phyloP scores from a whole-genome alignment of 2,797 vertebrate genomes.

The Iguana delicatissima region DNA sequence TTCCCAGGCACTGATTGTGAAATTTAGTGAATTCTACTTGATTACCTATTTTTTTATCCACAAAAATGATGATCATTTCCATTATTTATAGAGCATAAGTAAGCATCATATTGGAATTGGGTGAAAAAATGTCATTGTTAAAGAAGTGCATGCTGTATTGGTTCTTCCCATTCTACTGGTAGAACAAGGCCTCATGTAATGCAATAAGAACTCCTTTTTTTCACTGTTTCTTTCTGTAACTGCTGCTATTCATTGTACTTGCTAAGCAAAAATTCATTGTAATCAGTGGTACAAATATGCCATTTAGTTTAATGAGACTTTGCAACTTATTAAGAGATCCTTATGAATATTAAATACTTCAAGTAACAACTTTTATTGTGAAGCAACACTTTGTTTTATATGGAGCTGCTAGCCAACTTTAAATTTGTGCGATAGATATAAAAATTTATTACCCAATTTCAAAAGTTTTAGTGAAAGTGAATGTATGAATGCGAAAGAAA shows the following conservation, averaged over 20 bases:
- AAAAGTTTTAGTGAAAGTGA: not conserved
- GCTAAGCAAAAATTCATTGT: conserved; percentile 23
- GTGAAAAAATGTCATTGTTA: accelerated
- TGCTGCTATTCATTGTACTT: conserved; percentile 29
- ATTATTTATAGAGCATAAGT: not conserved
- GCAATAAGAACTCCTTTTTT: not conserved
- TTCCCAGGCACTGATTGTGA: not conserved
- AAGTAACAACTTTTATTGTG: conserved; percentile 48
- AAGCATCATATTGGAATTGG: not conserved
- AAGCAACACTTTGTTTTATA: conserved; percentile 39
- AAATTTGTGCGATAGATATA: conserved; percentile 10
- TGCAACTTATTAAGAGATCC: conserved; percentile 51
- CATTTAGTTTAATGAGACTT: conserved; percentile 39
- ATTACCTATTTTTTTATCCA: not conserved
- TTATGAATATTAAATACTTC: conserved; percentile 58
- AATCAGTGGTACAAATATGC: conserved; percentile 51
- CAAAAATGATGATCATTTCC: not conserved
- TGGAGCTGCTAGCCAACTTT: not conserved
- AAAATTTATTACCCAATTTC: not conserved
- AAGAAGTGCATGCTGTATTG: not conserved
- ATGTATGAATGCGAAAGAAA: not conserved
- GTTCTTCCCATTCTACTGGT: not conserved
- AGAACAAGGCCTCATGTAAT: not conserved
- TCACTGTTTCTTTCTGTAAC: not conserved
- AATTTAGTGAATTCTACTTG: not conserved